These are phyloP conservation scores for Eilema griseolum DNA, from an alignment of 2,888 invertebrate genomes.

Conservation along the genomic window DNA sequence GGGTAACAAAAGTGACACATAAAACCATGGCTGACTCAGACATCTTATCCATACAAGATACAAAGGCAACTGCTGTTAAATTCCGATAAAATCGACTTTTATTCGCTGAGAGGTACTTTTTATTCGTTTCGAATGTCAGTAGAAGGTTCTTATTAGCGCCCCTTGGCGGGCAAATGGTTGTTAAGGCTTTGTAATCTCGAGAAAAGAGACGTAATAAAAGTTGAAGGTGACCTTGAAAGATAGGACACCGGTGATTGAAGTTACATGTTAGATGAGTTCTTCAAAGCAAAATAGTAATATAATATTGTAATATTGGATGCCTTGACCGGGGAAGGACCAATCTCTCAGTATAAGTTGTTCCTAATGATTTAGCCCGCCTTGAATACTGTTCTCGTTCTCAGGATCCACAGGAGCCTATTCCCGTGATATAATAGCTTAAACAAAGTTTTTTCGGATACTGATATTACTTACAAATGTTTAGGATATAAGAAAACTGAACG, in stretches of 20 bases:
- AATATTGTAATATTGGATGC: too few species aligned
- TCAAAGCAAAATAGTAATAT: background rate
- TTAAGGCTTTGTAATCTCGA: slow-evolving; percentile 27
- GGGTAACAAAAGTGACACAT: background rate
- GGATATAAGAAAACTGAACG: too few species aligned
- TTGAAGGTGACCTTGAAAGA: background rate
- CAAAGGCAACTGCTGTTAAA: slow-evolving; percentile 42
- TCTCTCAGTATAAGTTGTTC: too few species aligned
- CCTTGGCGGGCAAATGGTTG: slow-evolving; percentile 22
- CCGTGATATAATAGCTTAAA: too few species aligned
- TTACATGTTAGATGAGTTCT: background rate
- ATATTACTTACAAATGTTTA: too few species aligned
- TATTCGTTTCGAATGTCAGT: slow-evolving; percentile 38
- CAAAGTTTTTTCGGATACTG: too few species aligned
- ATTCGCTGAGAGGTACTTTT: slow-evolving; percentile 38
- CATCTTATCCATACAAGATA: slow-evolving; percentile 38
- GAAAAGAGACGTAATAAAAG: slow-evolving; percentile 21
- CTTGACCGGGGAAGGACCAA: too few species aligned
- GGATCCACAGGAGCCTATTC: too few species aligned
- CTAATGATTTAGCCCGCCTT: too few species aligned
- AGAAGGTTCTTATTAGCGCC: slow-evolving; percentile 44
- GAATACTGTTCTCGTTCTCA: too few species aligned
- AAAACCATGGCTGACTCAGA: slow-evolving; percentile 29
- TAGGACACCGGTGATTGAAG: background rate
- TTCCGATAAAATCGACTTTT: slow-evolving; percentile 41